Evolutionary conservation across 2,113 vertebrate genomes (phyloP).

Genomic region (Cyanoliseus patagonus): DNA sequence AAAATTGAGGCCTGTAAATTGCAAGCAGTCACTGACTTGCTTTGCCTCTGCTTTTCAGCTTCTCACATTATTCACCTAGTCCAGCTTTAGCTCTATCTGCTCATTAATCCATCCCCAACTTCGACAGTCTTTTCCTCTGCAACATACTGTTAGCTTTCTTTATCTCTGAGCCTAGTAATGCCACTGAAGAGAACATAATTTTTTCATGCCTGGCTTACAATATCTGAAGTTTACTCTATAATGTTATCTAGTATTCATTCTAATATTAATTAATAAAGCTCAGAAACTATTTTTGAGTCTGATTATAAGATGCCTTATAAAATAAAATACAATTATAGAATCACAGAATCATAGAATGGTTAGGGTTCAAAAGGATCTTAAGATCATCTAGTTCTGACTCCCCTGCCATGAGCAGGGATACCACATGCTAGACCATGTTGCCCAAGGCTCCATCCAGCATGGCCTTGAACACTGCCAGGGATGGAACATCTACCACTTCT

Average conservation of each 20-base stretch:
- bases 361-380: background rate
- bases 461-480: background rate
- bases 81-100: background rate
- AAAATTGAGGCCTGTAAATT: background rate
- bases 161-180: background rate
- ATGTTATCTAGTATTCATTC: background rate
- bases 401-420: background rate
- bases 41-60: background rate
- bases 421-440: background rate
- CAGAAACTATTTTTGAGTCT: background rate
- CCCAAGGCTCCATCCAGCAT: background rate
- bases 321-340: background rate
- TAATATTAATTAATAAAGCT: background rate
- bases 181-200: background rate
- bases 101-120: background rate
- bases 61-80: background rate
- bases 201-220: background rate
- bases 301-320: background rate
- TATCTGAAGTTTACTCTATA: background rate
- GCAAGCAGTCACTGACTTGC: background rate
- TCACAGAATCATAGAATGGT: background rate
- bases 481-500: background rate
- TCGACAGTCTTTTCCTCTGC: background rate
- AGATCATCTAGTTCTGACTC: background rate
- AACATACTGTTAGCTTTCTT: background rate